These are phyloP conservation scores for Netelia inedita DNA, from an alignment of 2,888 invertebrate genomes.

Conservation along the genomic window DNA sequence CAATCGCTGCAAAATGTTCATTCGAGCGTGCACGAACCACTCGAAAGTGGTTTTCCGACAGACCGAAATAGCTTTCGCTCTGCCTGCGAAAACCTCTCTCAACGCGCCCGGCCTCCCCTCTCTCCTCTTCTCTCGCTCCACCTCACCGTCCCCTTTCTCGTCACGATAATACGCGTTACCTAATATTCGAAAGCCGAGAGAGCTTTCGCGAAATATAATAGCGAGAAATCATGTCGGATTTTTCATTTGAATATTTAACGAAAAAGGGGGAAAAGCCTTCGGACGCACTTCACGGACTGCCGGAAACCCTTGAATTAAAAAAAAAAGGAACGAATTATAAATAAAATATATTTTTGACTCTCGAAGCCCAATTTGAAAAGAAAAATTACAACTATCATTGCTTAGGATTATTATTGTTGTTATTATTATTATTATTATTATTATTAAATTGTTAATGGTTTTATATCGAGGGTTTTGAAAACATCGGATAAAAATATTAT, in stretches of 20 bases:
- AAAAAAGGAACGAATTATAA: too few relatives aligned
- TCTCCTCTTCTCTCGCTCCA: background rate
- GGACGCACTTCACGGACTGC: background rate
- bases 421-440: too few relatives aligned
- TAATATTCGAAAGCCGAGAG: slow-evolving; percentile 5
- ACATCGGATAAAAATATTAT: background rate
- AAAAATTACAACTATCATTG: too few relatives aligned
- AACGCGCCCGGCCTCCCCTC: background rate
- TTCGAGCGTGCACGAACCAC: slow-evolving; percentile 36
- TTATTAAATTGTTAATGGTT: too few relatives aligned
- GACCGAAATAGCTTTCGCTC: slow-evolving; percentile 27
- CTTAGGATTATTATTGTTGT: too few relatives aligned
- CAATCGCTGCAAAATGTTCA: slow-evolving; percentile 42
- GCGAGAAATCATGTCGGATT: slow-evolving; percentile 24
- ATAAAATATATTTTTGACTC: too few relatives aligned
- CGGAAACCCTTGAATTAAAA: too few relatives aligned
- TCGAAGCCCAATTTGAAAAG: too few relatives aligned
- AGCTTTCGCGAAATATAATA: slow-evolving; percentile 16
- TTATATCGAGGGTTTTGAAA: background rate
- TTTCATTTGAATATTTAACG: slow-evolving; percentile 9
- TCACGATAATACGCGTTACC: slow-evolving; percentile 5
- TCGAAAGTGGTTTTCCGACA: slow-evolving; percentile 40
- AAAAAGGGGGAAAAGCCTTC: background rate
- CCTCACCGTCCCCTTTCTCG: background rate
- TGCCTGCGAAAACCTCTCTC: background rate